Conservation (phyloP, 2,888 invertebrate genomes). For the Mactromeris polynyma region DNA sequence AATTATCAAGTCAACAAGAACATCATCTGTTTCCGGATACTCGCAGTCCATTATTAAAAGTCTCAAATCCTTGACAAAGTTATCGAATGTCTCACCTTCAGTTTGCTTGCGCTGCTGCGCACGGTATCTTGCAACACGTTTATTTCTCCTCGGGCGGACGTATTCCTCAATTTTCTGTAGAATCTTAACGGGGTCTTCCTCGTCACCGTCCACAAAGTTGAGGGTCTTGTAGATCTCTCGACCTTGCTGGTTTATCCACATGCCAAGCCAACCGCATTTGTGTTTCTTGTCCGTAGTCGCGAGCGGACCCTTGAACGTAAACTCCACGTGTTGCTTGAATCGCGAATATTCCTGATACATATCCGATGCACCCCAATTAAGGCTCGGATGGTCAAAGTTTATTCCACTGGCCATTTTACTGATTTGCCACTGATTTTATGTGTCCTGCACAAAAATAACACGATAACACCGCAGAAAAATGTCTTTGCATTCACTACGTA, state of each 20-base stretch:
- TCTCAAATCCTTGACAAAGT: slow-evolving; percentile 61
- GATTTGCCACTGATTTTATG: not conserved
- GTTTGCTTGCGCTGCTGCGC: slow-evolving; percentile 60
- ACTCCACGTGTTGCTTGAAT: slow-evolving; percentile 26
- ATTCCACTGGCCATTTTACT: not conserved
- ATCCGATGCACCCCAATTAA: not conserved
- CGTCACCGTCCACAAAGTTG: slow-evolving; percentile 48
- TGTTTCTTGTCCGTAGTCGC: not conserved
- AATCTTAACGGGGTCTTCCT: slow-evolving; percentile 52
- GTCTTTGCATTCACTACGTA: too few relatives aligned
- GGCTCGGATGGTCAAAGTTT: not conserved
- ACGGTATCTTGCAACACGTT: slow-evolving; percentile 61
- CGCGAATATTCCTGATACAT: not conserved
- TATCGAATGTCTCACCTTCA: slow-evolving; percentile 64
- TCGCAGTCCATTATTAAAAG: slow-evolving; percentile 66
- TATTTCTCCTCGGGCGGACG: slow-evolving; percentile 61
- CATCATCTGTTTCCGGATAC: slow-evolving; percentile 54
- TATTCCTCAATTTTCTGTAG: slow-evolving; percentile 58
- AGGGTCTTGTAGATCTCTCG: slow-evolving; percentile 71
- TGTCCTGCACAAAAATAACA: not conserved
- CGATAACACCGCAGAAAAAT: too few relatives aligned
- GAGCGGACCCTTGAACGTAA: slow-evolving; percentile 23
- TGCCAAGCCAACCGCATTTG: slow-evolving; percentile 21
- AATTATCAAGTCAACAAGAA: slow-evolving; percentile 48
- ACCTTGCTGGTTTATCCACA: slow-evolving; percentile 71